Conservation (phyloP, 2,888 invertebrate genomes). For the Lordiphosa andalusiaca region DNA sequence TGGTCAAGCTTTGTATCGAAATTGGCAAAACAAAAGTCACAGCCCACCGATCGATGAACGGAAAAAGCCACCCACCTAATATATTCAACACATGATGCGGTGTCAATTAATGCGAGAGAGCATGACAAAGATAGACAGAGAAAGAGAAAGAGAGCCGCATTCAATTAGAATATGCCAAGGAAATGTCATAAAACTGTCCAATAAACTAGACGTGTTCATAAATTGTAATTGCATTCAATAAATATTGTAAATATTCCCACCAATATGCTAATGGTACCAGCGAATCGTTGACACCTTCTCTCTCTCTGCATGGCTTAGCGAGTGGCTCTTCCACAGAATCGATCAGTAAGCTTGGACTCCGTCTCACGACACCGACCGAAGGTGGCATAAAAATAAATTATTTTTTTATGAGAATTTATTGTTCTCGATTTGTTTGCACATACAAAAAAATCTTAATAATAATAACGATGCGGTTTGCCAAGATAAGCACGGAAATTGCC, state of each 20-base stretch:
- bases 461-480: constrained; percentile 24
- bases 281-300: no score
- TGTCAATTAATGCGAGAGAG: no score
- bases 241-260: constrained; percentile 40
- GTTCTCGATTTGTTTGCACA: constrained; percentile 1
- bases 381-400: constrained; percentile 8
- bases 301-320: constrained; percentile 25
- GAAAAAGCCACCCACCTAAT: constrained; percentile 3
- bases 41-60: not conserved
- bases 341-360: constrained; percentile 19
- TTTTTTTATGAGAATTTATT: constrained; percentile 14
- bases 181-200: constrained; percentile 47
- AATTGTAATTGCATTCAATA: constrained; percentile 44
- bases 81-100: constrained; percentile 19
- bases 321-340: constrained; percentile 32
- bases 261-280: constrained; percentile 45
- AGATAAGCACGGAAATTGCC: constrained; percentile 36
- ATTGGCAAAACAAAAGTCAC: not conserved
- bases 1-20: constrained; percentile 5
- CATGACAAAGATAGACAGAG: no score
- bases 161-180: constrained; percentile 26
- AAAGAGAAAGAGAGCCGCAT: no score
- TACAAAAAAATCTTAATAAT: constrained; percentile 33
- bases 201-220: constrained; percentile 50
- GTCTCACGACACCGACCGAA: constrained; percentile 17